Evolutionary conservation across 2,113 vertebrate genomes (phyloP), one percentile per base, ranked within the genome.

Genomic region (Plecturocebus donacophilus): DNA sequence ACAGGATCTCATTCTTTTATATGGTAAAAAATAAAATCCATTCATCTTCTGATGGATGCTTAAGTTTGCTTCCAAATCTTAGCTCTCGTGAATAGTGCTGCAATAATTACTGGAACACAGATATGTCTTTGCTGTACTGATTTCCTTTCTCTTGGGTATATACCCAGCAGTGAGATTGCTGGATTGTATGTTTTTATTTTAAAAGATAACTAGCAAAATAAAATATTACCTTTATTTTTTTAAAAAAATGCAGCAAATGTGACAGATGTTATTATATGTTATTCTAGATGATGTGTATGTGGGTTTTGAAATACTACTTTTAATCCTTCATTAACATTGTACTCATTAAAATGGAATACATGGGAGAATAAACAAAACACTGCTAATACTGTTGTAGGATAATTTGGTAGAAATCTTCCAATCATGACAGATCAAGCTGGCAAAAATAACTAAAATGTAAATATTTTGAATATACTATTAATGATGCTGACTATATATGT

Each of bases 261-360:
- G 6, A 54, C 9, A 52, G 80, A 49, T 90, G 70, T 25, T 32
- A 21, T 27, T 20, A 79, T 77, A 54, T 68, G 9, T 58, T 20
- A 81, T 81, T 64, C 30, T 25, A 20, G 9, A 21, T 91, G 25
- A 38, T 75, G 10, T 66, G 4, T 49, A 61, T 61, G 14, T 35
- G 32, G 30, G 13, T 86, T 42, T 70, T 89, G 40, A 89, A 95
- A 75, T 85, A 68, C 23, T 81, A 86, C 3, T 66, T 40, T 64
- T 42, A 25, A 32, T 35, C 45, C 20, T 79, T 52, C 20, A 21
- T 80, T 90, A 91, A 42, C 25, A 87, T 70, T 54, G 81, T 75
- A 86, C 25, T 30, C 93, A 80, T 90, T 85, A 86, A 81, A 93
- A n/a, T 79, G 11, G 30, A 90, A 68, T 68, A 81, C n/a, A 70